phyloP scores from a whole-genome alignment of 1,140 invertebrate species.

The Orchestia grillus region DNA sequence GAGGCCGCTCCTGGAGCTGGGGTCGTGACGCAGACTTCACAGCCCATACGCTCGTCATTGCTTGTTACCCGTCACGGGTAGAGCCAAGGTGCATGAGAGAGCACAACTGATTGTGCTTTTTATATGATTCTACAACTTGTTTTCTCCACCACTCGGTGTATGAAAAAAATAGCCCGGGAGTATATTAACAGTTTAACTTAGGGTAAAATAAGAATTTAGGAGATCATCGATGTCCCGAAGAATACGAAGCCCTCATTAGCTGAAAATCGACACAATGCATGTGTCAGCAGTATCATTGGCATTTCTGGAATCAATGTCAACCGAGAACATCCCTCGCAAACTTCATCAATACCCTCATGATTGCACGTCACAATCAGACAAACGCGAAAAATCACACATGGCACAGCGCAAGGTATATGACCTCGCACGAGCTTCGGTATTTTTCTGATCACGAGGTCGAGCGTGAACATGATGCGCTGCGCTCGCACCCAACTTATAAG shows the following conservation, averaged over 20 bases:
- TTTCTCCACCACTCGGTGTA: not conserved
- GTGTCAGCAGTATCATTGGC: not conserved
- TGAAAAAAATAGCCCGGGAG: too few species aligned
- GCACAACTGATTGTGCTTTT: not conserved
- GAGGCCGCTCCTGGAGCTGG: not conserved
- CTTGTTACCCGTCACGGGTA: not conserved
- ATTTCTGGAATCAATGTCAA: not conserved
- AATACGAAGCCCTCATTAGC: too few species aligned
- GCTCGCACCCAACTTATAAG: not conserved
- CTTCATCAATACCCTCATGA: not conserved
- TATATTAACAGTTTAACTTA: too few species aligned
- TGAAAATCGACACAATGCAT: not conserved
- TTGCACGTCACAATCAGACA: not conserved
- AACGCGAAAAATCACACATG: not conserved
- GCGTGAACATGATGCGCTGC: not conserved
- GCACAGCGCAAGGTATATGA: not conserved
- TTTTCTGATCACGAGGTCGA: not conserved
- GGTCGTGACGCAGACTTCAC: not conserved
- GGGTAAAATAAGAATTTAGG: too few species aligned
- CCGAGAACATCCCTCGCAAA: too few species aligned
- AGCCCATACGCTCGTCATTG: not conserved
- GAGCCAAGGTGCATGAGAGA: not conserved
- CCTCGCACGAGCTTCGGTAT: not conserved
- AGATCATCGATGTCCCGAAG: too few species aligned
- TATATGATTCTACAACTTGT: not conserved